Conservation (phyloP, 1,140 invertebrate genomes). For the Lepidostoma basale region DNA sequence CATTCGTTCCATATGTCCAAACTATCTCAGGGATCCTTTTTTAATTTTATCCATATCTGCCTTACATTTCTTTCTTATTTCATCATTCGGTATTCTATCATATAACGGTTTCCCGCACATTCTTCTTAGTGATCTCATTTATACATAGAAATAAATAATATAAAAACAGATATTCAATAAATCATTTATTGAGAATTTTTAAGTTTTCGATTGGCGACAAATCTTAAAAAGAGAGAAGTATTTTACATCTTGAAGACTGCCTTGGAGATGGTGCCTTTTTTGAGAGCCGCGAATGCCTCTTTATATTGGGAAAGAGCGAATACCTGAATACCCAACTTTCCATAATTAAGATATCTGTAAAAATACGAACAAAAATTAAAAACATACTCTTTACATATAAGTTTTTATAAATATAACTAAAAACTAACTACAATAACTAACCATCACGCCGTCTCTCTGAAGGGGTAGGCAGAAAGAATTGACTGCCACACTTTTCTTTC, state of each 20-base stretch:
- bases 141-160: no score
- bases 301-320: slow-evolving; percentile 65
- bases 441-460: not conserved
- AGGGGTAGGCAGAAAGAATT: slow-evolving; percentile 4
- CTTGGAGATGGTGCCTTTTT: slow-evolving; percentile 67
- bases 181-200: no score
- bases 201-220: no score
- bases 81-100: no score
- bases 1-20: no score
- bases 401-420: not conserved
- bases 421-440: not conserved
- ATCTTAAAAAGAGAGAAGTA: no score
- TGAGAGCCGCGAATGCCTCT: slow-evolving; percentile 63
- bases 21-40: no score
- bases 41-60: no score
- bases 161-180: no score
- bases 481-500: not conserved
- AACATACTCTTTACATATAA: not conserved
- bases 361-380: slow-evolving; percentile 21
- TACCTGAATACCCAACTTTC: slow-evolving; percentile 68
- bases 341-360: slow-evolving; percentile 67
- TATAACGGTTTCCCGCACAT: no score
- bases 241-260: slow-evolving; percentile 67
- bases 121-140: no score
- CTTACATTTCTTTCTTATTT: no score